Evolutionary conservation across 1,140 invertebrate species (phyloP).

Genomic region (Bactericera cockerelli): DNA sequence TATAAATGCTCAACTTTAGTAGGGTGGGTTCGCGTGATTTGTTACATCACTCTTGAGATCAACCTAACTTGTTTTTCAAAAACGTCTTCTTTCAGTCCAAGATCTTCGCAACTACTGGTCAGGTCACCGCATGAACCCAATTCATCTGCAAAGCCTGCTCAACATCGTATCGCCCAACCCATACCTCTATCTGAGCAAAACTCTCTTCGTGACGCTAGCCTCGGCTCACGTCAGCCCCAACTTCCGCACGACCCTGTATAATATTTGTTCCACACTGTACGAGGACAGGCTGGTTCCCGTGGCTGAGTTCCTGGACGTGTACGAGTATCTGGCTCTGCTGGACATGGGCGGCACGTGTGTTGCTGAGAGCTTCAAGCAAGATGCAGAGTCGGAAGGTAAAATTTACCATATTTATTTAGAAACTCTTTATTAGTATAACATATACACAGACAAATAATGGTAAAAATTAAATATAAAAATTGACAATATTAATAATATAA

Average conservation of each 20-base stretch:
- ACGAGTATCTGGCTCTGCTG: not conserved
- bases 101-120: not conserved
- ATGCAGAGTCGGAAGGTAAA: too few relatives aligned
- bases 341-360: not conserved
- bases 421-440: too few relatives aligned
- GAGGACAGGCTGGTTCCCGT: not conserved
- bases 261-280: not conserved
- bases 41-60: too few relatives aligned
- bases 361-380: too few relatives aligned
- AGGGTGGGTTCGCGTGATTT: too few relatives aligned
- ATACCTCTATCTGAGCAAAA: not conserved
- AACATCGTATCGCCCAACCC: not conserved
- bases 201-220: not conserved
- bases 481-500: too few relatives aligned
- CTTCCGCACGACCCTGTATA: not conserved
- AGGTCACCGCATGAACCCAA: not conserved
- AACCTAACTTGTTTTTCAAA: too few relatives aligned
- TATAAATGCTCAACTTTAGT: too few relatives aligned
- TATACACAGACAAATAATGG: too few relatives aligned
- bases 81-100: not conserved
- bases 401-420: too few relatives aligned
- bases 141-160: not conserved
- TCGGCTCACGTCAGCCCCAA: not conserved
- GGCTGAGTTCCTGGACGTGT: not conserved
- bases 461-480: not conserved